Percentiles rank a stretch among this genome's conserved stretches.
phyloP scores from a whole-genome alignment of 2,113 vertebrate species.

The Dryoscopus gambensis region DNA sequence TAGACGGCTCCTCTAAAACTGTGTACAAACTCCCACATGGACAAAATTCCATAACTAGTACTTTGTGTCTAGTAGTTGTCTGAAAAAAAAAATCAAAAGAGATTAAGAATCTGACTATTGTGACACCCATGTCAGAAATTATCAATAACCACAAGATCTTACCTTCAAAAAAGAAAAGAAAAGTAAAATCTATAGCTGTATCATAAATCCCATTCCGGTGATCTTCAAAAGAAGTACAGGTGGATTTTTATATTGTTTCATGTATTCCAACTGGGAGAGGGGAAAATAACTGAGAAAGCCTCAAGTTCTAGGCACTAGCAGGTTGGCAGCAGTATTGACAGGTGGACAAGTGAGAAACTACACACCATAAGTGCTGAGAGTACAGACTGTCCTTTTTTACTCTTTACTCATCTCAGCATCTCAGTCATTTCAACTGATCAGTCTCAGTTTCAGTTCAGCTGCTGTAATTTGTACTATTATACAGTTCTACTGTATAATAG shows the following conservation, averaged over 20 bases:
- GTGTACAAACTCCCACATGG: constrained; percentile 96
- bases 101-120: not conserved
- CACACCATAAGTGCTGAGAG: not conserved
- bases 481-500: not conserved
- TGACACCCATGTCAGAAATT: not conserved
- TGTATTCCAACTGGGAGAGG: not conserved
- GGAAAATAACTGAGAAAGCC: not conserved
- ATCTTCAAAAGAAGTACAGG: not conserved
- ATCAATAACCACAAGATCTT: not conserved
- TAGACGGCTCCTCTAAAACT: constrained; percentile 93
- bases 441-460: not conserved
- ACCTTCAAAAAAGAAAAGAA: not conserved
- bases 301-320: not conserved
- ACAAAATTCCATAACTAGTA: constrained; percentile 98
- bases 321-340: not conserved
- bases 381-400: not conserved
- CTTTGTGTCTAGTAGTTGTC: constrained; percentile 93
- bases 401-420: not conserved
- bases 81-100: constrained; percentile 19
- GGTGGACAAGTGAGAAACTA: not conserved
- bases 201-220: not conserved
- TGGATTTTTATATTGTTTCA: not conserved
- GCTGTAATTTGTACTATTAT: not conserved
- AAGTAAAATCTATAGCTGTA: not conserved
- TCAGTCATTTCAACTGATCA: not conserved